Conservation (phyloP, 1,140 invertebrate genomes). For the Polyergus mexicanus region DNA sequence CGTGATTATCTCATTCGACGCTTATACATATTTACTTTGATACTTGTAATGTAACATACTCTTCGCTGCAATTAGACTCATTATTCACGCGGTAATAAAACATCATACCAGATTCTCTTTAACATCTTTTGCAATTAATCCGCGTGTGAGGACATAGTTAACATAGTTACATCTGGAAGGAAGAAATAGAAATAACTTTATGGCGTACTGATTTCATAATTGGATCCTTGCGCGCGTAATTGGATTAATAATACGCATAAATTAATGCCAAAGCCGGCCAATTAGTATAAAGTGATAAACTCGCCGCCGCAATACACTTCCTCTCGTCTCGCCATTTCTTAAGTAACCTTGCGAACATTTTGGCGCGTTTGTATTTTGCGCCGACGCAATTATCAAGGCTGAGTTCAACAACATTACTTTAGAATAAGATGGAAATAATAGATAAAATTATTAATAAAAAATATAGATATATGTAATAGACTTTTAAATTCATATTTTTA, state of each 20-base stretch:
- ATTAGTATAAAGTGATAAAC: constrained; percentile 61
- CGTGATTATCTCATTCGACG: constrained; percentile 63
- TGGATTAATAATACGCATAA: constrained; percentile 60
- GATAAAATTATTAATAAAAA: constrained; percentile 11
- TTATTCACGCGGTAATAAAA: constrained; percentile 66
- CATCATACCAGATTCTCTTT: constrained; percentile 46
- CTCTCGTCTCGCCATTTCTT: constrained; percentile 31
- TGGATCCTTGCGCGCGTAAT: constrained; percentile 22
- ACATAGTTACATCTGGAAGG: constrained; percentile 16
- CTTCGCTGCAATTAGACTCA: constrained; percentile 60
- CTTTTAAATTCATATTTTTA: neutral
- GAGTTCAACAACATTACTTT: constrained; percentile 35
- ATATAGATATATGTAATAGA: neutral
- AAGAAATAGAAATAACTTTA: constrained; percentile 43
- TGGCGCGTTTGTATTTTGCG: constrained; percentile 3
- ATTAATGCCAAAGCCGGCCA: constrained; percentile 48
- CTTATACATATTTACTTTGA: constrained; percentile 67
- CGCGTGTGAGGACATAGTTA: constrained; percentile 26
- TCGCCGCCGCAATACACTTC: constrained; percentile 28
- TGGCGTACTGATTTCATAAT: constrained; percentile 58
- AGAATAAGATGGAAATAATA: neutral
- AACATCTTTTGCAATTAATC: constrained; percentile 66
- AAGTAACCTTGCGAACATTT: constrained; percentile 49
- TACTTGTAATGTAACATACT: constrained; percentile 42
- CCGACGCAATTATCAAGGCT: constrained; percentile 6